Base-by-base conservation (phyloP, 2,797 vertebrate species). In the Anguilla megastoma region DNA sequence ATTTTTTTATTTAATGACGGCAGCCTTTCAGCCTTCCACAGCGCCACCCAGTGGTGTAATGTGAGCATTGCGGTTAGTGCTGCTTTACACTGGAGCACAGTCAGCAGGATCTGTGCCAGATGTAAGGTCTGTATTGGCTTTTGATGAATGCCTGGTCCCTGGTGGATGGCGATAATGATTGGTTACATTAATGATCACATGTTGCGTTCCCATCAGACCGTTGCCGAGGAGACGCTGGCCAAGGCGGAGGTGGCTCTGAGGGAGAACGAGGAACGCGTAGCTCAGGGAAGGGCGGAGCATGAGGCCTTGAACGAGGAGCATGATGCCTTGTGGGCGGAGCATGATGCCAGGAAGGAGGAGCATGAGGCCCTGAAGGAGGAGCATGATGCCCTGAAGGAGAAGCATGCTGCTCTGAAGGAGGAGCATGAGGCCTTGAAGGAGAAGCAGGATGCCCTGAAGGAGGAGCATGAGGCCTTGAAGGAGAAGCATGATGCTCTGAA, bases 141-240 rank as follows among this genome's bases (percentile, higher is more conserved):
- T 69, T 1, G 63, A 27, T 9, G 24, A 27, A 69, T 7, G 24
- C 24, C 1, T n/a, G 7, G 63, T n/a, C 30, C n/a, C 27, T 76
- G 74, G 74, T 3, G 12, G 71, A 16, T 76, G 16, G 27, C 4
- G 36, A 41, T 45, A 36, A 79, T 4, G 18, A 45, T 4, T 18
- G 2, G 1, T 6, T 4, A 21, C 12, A 16, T 21, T 5, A 41
- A 24, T 80, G 33, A 80, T 16, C 36, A 45, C 30, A 27, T 74
- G 27, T 74, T 21, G 0, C 82, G 1, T 90, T 71, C 88, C 41
- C 88, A 12, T 86, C 89, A 96, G 96, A 95, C 92, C 0, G 93
- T 95, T 90, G 94, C 96, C n/a, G 95, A 97, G 90, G 93, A 92
- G 90, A 96, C 95, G 7, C 91, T 96, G 90, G 95, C 94, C 63